Evolutionary conservation across 2,888 invertebrate genomes (phyloP), one percentile per base, ranked within the genome.

Genomic region (Mimachlamys varia): DNA sequence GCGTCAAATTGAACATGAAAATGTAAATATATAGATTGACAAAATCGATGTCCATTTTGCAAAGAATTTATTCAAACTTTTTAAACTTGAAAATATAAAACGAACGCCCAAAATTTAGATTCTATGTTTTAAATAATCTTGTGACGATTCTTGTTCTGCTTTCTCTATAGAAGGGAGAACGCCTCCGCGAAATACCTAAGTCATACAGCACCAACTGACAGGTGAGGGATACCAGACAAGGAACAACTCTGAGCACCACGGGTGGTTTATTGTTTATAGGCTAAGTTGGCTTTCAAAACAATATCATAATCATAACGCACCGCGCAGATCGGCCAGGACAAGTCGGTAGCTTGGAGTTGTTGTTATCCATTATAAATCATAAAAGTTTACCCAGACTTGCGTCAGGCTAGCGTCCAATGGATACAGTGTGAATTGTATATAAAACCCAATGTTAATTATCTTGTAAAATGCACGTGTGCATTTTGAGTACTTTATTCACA

Each of bases 281-380:
- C 76, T 76, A 27, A 13, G 33, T 33, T 76, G 76, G 76, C 76
- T 76, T 27, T 76, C 76, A 76, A 76, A 76, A 76, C 76, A 76
- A 76, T 76, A 76, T 76, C 62, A n/a, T n/a, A 62, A 62, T 62
- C 76, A 76, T 76, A 76, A 76, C 76, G 22, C 76, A 76, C 76
- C 76, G 33, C 10, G 76, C 76, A 33, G 5, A 33, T 76, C 76
- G 27, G 33, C 22, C 33, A 15, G 76, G 5, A 76, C 76, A 76
- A 76, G 33, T 76, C 76, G 27, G 22, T 22, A 33, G 27, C 33
- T 33, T 76, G 27, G 76, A 10, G 13, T 22, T 33, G 76, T 27
- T 33, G 7, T 27, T 76, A 27, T 33, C 76, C 76, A 12, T 76
- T 76, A 33, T 76, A 76, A 33, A 76, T 27, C 33, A 76, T 76